These are phyloP conservation scores for Mesorhabditis belari DNA, from an alignment of 2,888 invertebrate species.

Conservation along the genomic window DNA sequence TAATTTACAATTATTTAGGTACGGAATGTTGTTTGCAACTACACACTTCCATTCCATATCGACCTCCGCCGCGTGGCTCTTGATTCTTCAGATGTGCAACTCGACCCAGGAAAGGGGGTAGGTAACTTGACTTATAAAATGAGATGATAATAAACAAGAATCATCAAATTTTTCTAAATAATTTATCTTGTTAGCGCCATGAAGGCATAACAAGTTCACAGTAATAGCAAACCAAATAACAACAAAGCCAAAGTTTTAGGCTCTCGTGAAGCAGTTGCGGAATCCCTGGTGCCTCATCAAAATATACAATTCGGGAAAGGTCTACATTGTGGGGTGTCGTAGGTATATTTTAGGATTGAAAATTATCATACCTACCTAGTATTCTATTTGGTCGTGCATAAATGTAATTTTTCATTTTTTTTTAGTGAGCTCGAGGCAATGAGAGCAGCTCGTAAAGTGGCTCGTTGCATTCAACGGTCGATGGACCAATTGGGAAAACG, in stretches of 20 bases:
- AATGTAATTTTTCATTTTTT: conserved; percentile 1
- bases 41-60: conserved; percentile 49
- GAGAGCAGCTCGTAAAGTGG: conserved; percentile 82
- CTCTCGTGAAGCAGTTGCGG: conserved; percentile 94
- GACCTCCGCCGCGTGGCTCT: conserved; percentile 48
- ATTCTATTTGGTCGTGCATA: too few species aligned
- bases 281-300: conserved; percentile 97
- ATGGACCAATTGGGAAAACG: conserved; percentile 67
- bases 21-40: conserved; percentile 50
- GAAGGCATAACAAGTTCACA: too few species aligned
- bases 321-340: conserved; percentile 87
- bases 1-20: conserved; percentile 38
- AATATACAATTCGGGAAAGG: conserved; percentile 96
- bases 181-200: too few species aligned
- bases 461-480: conserved; percentile 81
- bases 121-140: too few species aligned
- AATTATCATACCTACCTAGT: too few species aligned
- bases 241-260: too few species aligned
- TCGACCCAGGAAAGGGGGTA: conserved; percentile 47
- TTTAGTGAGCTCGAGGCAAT: conserved; percentile 69
- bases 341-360: too few species aligned
- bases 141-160: too few species aligned
- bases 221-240: too few species aligned
- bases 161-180: too few species aligned
- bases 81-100: conserved; percentile 38